These are phyloP conservation scores for Microplitis mediator DNA, from an alignment of 1,140 invertebrate genomes.

Conservation along the genomic window DNA sequence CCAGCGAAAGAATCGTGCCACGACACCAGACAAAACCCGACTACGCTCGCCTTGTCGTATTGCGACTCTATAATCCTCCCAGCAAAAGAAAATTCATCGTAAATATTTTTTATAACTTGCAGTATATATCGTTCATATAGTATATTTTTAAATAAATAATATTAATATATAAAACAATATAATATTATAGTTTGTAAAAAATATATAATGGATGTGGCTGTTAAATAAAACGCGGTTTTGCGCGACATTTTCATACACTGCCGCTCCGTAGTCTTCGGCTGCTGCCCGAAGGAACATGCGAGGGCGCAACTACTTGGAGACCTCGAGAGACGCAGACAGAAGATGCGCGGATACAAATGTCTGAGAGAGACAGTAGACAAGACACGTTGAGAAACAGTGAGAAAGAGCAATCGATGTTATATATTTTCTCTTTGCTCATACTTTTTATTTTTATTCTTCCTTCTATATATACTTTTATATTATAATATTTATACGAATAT, in stretches of 20 bases:
- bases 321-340: background rate
- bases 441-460: too few relatives aligned
- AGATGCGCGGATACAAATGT: too few relatives aligned
- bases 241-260: slow-evolving; percentile 10
- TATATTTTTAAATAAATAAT: slow-evolving; percentile 19
- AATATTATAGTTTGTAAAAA: slow-evolving; percentile 24
- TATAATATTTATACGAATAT: too few relatives aligned
- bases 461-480: too few relatives aligned
- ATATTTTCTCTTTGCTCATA: too few relatives aligned
- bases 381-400: too few relatives aligned
- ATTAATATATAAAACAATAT: background rate
- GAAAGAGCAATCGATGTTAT: too few relatives aligned
- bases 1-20: slow-evolving; percentile 19
- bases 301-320: slow-evolving; percentile 11
- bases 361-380: background rate
- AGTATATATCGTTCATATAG: slow-evolving; percentile 10
- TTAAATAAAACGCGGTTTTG: background rate
- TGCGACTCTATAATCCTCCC: slow-evolving; percentile 29
- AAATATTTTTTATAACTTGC: slow-evolving; percentile 50
- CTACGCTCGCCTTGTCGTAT: slow-evolving; percentile 25
- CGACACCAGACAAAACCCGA: slow-evolving; percentile 18
- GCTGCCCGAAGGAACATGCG: slow-evolving; percentile 10
- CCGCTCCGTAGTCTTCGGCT: background rate
- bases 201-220: background rate
- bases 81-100: slow-evolving; percentile 53